Conservation (phyloP, 2,888 invertebrate species). For the Notodonta ziczac region DNA sequence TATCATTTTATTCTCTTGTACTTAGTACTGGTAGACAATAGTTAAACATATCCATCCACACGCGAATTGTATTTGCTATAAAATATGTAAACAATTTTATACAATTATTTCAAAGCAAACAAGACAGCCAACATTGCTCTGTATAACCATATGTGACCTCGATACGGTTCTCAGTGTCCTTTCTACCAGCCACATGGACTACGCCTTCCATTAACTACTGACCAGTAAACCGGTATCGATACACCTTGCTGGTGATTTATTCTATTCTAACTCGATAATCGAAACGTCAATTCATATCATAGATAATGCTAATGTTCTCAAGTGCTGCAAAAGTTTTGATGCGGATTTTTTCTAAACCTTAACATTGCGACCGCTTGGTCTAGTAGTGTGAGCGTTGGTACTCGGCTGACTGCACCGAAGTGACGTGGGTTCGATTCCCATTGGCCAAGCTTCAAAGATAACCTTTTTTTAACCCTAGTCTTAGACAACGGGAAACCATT, state of each 20-base stretch:
- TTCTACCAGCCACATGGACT: conserved; percentile 22
- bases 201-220: not conserved
- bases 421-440: too few species aligned
- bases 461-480: too few species aligned
- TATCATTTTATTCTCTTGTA: too few species aligned
- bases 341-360: not conserved
- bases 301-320: not conserved
- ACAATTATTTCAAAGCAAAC: not conserved
- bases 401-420: too few species aligned
- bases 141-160: conserved; percentile 40
- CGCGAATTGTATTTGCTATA: too few species aligned
- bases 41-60: too few species aligned
- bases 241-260: conserved; percentile 4
- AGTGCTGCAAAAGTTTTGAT: not conserved
- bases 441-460: too few species aligned
- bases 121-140: not conserved
- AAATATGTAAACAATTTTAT: not conserved
- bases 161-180: conserved; percentile 27
- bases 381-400: too few species aligned
- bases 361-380: too few species aligned
- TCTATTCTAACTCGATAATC: conserved; percentile 3
- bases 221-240: conserved; percentile 1
- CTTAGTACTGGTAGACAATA: too few species aligned
- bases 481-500: too few species aligned
- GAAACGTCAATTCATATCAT: not conserved